phyloP scores from a whole-genome alignment of 2,888 invertebrate species.

The Plebejus argus region DNA sequence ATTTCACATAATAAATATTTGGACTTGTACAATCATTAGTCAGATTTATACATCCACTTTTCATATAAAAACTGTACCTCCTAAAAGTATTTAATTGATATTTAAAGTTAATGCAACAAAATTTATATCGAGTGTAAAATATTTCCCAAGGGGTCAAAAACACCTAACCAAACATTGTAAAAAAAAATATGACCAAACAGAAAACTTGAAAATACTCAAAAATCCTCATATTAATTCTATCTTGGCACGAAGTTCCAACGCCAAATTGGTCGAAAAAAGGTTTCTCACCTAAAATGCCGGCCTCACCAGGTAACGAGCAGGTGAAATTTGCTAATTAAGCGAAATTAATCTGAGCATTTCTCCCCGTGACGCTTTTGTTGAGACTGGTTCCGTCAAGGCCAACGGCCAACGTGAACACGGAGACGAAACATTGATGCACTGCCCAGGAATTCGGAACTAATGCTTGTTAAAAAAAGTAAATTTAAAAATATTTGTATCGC shows the following conservation, averaged over 20 bases:
- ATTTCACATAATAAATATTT: constrained; percentile 20
- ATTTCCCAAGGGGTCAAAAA: background rate
- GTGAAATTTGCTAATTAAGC: constrained; percentile 56
- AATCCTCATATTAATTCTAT: background rate
- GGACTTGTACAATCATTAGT: background rate
- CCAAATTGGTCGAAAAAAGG: constrained; percentile 20
- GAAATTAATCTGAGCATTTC: constrained; percentile 66
- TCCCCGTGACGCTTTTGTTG: constrained; percentile 75
- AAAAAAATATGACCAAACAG: background rate
- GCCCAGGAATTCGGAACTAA: constrained; percentile 47
- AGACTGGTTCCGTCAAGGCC: constrained; percentile 79
- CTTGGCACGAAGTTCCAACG: background rate
- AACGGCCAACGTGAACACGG: constrained; percentile 59
- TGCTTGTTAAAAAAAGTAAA: background rate
- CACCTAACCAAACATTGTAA: background rate
- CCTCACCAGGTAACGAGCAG: constrained; percentile 35
- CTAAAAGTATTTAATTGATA: background rate
- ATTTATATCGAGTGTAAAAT: background rate
- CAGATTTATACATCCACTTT: background rate
- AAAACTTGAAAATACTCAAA: background rate
- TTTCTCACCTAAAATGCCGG: constrained; percentile 21
- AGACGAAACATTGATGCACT: constrained; percentile 51
- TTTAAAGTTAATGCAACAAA: background rate
- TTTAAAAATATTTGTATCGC: too few relatives aligned
- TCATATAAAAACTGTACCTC: background rate